A percentile compares a stretch with the other conserved stretches of the same genome.
phyloP scores from a whole-genome alignment of 1,140 invertebrate genomes.

The Bombus sylvicola region DNA sequence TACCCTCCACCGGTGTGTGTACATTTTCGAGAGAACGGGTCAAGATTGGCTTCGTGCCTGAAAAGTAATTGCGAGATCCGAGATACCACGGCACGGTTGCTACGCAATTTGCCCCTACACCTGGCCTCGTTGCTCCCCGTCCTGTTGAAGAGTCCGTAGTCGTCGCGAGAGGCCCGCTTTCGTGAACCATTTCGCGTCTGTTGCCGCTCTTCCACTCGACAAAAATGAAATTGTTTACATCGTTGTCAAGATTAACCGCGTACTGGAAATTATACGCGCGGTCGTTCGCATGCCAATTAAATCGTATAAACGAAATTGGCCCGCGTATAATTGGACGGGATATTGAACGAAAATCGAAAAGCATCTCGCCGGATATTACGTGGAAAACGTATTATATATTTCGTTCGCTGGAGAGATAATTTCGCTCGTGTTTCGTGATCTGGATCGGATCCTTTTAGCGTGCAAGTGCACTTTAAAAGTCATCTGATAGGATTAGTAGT shows the following conservation, averaged over 20 bases:
- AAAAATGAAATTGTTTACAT: conserved; percentile 34
- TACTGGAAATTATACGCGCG: conserved; percentile 26
- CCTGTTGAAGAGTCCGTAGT: neutral
- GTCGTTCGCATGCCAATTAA: conserved; percentile 32
- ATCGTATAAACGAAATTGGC: conserved; percentile 34
- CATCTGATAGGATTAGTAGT: neutral
- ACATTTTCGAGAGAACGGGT: conserved; percentile 47
- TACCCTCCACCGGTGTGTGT: neutral
- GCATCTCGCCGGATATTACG: neutral
- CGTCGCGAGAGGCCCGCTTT: neutral
- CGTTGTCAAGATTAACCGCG: conserved; percentile 26
- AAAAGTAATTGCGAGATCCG: conserved; percentile 57
- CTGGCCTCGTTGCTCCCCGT: conserved; percentile 24
- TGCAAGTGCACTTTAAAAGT: neutral
- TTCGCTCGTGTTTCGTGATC: neutral
- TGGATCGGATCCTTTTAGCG: neutral
- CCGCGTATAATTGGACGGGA: conserved; percentile 8
- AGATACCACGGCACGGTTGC: conserved; percentile 38
- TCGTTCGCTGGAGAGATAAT: neutral
- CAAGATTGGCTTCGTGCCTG: conserved; percentile 40
- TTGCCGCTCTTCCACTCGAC: too few species aligned
- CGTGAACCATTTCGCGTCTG: neutral
- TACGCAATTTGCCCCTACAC: conserved; percentile 52
- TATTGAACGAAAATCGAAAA: conserved; percentile 12
- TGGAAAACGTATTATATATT: neutral